Evolutionary conservation across 2,113 vertebrate genomes (phyloP).

Genomic region (Recurvirostra avosetta): DNA sequence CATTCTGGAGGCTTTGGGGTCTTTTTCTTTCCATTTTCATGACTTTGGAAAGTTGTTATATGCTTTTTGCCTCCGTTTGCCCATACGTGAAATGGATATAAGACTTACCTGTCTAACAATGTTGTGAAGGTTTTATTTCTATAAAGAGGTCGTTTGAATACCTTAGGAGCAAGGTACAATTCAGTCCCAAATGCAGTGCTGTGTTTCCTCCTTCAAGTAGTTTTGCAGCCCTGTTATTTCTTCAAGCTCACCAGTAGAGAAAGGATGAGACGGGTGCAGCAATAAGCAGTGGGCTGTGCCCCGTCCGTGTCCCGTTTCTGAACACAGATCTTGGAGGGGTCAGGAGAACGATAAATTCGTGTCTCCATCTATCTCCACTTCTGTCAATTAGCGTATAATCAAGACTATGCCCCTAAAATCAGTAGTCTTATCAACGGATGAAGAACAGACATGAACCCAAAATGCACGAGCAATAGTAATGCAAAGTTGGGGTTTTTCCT

Average conservation of each 20-base stretch:
- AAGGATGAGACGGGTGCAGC: neutral
- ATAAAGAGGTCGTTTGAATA: neutral
- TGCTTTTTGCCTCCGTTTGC: neutral
- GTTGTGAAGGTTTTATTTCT: neutral
- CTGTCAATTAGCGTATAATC: too few species aligned
- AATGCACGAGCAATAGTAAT: accelerated
- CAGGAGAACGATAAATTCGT: neutral
- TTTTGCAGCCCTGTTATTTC: neutral
- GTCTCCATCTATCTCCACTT: neutral
- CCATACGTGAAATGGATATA: neutral
- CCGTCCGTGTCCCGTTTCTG: neutral
- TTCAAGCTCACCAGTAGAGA: too few species aligned
- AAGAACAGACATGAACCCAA: neutral
- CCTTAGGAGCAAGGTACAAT: neutral
- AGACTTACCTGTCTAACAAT: neutral
- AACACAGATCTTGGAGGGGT: neutral
- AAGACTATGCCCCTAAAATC: neutral
- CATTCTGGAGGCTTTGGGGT: neutral
- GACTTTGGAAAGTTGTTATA: neutral
- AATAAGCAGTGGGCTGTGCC: neutral
- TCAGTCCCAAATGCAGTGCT: neutral
- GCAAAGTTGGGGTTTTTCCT: accelerated
- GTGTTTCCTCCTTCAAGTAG: neutral
- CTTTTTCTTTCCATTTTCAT: neutral
- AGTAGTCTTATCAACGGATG: accelerated